Evolutionary conservation across 37 sponge, comb jelly and placozoan genomes (phyloP).

Genomic region (Ianthella basta): DNA sequence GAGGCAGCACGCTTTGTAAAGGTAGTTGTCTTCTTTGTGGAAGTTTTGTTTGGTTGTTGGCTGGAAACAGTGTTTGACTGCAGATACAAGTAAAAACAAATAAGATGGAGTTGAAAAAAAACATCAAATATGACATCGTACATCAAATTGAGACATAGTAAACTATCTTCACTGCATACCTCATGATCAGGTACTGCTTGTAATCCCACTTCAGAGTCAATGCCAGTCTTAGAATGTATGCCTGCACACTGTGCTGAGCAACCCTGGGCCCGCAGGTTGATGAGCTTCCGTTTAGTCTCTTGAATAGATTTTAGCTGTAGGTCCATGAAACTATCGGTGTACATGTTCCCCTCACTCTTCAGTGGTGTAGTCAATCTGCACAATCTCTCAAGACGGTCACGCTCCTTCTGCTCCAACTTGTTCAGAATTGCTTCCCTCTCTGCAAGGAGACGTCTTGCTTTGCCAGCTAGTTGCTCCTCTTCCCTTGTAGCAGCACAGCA

Average conservation of each 20-base stretch:
- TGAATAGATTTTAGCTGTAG: background rate
- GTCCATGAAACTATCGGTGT: slow-evolving; percentile 8
- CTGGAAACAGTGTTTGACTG: too few relatives aligned
- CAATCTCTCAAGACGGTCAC: slow-evolving; percentile 17
- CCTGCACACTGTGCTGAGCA: background rate
- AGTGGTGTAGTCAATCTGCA: background rate
- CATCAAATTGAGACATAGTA: too few relatives aligned
- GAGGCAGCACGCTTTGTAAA: too few relatives aligned
- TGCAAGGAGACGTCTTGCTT: background rate
- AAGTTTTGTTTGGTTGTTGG: too few relatives aligned
- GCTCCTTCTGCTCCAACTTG: slow-evolving; percentile 25
- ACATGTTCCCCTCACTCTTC: background rate
- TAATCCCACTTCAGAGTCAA: too few relatives aligned
- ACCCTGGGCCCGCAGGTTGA: background rate
- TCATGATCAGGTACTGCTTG: background rate
- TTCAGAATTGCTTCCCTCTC: slow-evolving; percentile 34
- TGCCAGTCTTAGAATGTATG: background rate
- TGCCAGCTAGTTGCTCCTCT: slow-evolving; percentile 28
- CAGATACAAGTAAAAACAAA: too few relatives aligned
- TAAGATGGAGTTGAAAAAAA: too few relatives aligned
- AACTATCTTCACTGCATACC: background rate
- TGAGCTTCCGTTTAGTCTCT: slow-evolving; percentile 21
- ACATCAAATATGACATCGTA: too few relatives aligned
- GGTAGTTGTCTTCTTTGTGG: too few relatives aligned
- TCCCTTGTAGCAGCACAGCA: slow-evolving; percentile 1